Conservation (phyloP, 2,888 invertebrate genomes). For the Limnephilus marmoratus region DNA sequence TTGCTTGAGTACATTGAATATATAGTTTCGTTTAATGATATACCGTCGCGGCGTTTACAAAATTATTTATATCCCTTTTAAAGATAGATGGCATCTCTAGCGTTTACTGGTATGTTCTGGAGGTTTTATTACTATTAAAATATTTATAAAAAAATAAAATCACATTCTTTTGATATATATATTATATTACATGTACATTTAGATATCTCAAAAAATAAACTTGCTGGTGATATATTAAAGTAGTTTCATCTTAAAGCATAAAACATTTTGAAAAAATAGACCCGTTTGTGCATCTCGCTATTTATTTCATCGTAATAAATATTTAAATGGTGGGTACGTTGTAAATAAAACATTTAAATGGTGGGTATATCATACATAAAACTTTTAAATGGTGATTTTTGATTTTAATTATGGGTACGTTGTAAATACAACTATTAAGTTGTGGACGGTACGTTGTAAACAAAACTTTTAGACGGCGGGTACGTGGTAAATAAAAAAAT, state of each 20-base stretch:
- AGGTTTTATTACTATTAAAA: background rate
- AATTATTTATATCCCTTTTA: background rate
- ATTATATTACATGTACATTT: background rate
- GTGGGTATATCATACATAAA: background rate
- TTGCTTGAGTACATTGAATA: background rate
- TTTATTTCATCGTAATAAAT: background rate
- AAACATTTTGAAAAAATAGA: background rate
- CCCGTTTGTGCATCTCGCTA: background rate
- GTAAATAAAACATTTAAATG: background rate
- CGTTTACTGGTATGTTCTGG: background rate
- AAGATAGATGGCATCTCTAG: background rate
- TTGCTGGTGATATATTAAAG: background rate
- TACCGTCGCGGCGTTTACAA: background rate
- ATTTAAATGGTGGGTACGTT: background rate
- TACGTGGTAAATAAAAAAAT: background rate
- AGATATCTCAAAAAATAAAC: background rate
- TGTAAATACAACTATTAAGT: background rate
- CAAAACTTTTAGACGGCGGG: background rate
- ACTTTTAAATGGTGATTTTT: background rate
- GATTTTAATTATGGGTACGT: too few relatives aligned
- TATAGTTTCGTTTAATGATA: background rate
- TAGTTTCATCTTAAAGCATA: background rate
- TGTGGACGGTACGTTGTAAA: background rate
- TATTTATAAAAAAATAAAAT: background rate
- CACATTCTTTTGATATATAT: background rate